Percentiles rank a stretch among this genome's conserved stretches.
Evolutionary conservation across 2,888 invertebrate species (phyloP).

Genomic region (Brenthis hecate): DNA sequence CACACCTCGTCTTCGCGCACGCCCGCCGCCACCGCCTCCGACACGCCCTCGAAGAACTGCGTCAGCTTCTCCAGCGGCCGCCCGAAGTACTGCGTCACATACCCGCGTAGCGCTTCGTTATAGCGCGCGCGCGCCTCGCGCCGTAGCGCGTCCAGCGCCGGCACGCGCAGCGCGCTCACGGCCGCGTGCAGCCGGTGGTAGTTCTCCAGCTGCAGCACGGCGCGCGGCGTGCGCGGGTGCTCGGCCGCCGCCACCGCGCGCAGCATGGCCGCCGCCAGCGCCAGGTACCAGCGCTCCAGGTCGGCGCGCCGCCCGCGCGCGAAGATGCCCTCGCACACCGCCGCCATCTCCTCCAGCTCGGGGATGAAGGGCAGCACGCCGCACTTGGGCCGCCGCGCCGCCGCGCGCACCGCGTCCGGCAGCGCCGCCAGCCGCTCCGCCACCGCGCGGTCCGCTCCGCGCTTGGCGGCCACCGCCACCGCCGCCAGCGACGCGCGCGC

Average conservation of each 20-base stretch:
- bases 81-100: constrained; percentile 97
- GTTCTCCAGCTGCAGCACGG: constrained; percentile 96
- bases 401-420: constrained; percentile 80
- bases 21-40: constrained; percentile 95
- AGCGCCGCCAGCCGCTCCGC: constrained; percentile 91
- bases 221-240: constrained; percentile 95
- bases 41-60: constrained; percentile 98
- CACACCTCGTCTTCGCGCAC: constrained; percentile 98
- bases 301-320: constrained; percentile 93
- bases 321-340: constrained; percentile 93
- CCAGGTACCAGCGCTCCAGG: constrained; percentile 94
- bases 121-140: constrained; percentile 94
- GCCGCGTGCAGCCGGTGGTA: constrained; percentile 95
- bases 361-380: constrained; percentile 94
- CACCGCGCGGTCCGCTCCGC: constrained; percentile 94
- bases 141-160: constrained; percentile 91
- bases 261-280: constrained; percentile 91
- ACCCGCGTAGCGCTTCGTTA: constrained; percentile 93
- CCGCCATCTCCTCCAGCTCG: constrained; percentile 94
- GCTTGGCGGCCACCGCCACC: constrained; percentile 68
- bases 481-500: constrained; percentile 64
- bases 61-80: constrained; percentile 83
- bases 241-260: constrained; percentile 91
- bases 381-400: constrained; percentile 87
- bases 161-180: constrained; percentile 93